Base-by-base conservation (phyloP, 2,113 vertebrate genomes). In the Hemichromis elongatus region DNA sequence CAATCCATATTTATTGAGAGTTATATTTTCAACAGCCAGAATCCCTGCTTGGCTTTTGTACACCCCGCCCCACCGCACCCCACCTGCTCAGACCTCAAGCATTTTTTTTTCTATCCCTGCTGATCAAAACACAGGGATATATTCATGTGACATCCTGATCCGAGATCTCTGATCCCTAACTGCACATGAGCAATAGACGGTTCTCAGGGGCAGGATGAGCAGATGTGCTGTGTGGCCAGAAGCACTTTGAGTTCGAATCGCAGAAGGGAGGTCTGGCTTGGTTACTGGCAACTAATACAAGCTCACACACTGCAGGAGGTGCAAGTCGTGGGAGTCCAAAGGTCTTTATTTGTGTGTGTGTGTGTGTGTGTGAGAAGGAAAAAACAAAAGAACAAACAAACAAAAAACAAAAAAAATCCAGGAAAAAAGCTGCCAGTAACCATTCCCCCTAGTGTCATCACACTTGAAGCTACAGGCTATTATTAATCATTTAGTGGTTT, bases 401-500 rank as follows among this genome's bases (percentile, higher is more conserved):
- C 7, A 80, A 19, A 18, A 50, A 50, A 52, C 33, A 78, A 80
- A 37, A 84, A 14, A 83, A 81, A 83, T n/a, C n/a, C 87, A 83
- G 80, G 28, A 82, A 83, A 84, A 73, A 77, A 78, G 87, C 61
- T 84, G 92, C 81, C 88, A 90, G 82, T 90, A 93, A 85, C 77
- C 77, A 83, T 92, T 91, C 85, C 88, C 92, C 82, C 52, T 61
- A 26, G 88, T 78, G 89, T 90, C 92, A 90, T 93, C 92, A 91
- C 89, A 92, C 89, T 83, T 84, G 77, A 89, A 79, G 87, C 91
- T 92, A 93, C 90, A 77, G 92, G 93, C 93, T 85, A 87, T 94
- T 90, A 93, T 93, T 90, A 95, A 95, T 94, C 89, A 94, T 95
- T 96, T 92, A 95, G 88, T 84, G 81, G 90, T 70, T 87, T 92